Base-by-base conservation (phyloP, 2,113 vertebrate genomes). In the Myocastor coypus region DNA sequence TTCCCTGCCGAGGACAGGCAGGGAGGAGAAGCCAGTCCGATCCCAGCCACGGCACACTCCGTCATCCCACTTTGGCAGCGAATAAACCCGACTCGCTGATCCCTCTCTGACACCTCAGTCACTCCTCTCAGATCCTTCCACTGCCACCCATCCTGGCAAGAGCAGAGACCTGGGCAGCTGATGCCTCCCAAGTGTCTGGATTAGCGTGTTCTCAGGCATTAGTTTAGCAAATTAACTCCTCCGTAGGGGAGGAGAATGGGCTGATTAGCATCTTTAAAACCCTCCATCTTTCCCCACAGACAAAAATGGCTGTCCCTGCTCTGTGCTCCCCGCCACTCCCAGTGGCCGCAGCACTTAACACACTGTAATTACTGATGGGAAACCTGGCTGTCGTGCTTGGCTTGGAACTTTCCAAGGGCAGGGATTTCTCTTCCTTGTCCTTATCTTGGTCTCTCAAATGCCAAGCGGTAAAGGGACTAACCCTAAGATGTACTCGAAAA, bases 211-310 rank as follows among this genome's bases (percentile, higher is more conserved):
- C n/a, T 93, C 32, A 17, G 30, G 69, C 63, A 26, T 91, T 84
- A 90, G 77, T 40, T 96, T 78, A 89, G 86, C 78, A 71, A 89
- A 68, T 81, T 57, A 73, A n/a, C 78, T 46, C 77, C 85, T 50
- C 66, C 66, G 5, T 0, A 9, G 10, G 30, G 6, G 77, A 46
- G n/a, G 32, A 69, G 66, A 69, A 40, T 28, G 73, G 40, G 20
- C 13, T 77, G 59, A 93, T 64, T 69, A 94, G 40, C 64, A 61
- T 34, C 26, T 55, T 86, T 80, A 64, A 85, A 71, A 66, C 40
- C 37, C 85, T 90, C 71, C 16, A 19, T 84, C 69, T 57, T 10
- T 46, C 40, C n/a, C 71, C 94, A 16, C 30, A 86, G 75, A 87
- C 9, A 68, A 40, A 71, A 69, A 66, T 22, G 61, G 10, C 46